Evolutionary conservation across 2,888 invertebrate genomes (phyloP).

Genomic region (Scrobipalpa costella): DNA sequence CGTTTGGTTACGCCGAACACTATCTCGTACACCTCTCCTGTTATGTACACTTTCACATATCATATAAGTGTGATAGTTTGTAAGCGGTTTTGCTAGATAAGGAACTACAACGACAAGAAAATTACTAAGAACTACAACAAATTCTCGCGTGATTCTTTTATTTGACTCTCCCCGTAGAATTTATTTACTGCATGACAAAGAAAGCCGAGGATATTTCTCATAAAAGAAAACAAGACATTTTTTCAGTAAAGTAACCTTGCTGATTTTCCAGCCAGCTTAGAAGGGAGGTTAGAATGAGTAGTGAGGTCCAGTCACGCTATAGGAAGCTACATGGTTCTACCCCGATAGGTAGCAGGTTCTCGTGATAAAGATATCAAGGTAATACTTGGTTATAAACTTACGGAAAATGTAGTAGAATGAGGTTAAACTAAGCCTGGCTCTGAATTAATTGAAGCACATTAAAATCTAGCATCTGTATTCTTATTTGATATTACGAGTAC

Average conservation of each 20-base stretch:
- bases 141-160: not conserved
- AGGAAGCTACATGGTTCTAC: slow-evolving; percentile 28
- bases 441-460: not conserved
- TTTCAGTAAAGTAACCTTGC: slow-evolving; percentile 19
- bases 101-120: no score
- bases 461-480: no score
- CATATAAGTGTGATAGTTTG: no score
- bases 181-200: not conserved
- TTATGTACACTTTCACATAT: no score
- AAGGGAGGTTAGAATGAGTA: slow-evolving; percentile 37
- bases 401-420: not conserved
- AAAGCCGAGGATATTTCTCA: not conserved
- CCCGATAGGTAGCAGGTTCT: slow-evolving; percentile 6
- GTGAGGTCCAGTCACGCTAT: slow-evolving; percentile 42
- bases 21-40: no score
- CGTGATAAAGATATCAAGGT: slow-evolving; percentile 22
- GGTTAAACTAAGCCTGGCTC: not conserved
- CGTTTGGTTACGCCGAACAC: no score
- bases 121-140: no score
- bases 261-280: slow-evolving; percentile 4
- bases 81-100: no score
- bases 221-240: slow-evolving; percentile 8
- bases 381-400: slow-evolving; percentile 14
- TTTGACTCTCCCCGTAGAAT: not conserved
- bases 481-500: no score